Conservation (phyloP, 2,113 vertebrate species). For the Daphoenositta chrysoptera region DNA sequence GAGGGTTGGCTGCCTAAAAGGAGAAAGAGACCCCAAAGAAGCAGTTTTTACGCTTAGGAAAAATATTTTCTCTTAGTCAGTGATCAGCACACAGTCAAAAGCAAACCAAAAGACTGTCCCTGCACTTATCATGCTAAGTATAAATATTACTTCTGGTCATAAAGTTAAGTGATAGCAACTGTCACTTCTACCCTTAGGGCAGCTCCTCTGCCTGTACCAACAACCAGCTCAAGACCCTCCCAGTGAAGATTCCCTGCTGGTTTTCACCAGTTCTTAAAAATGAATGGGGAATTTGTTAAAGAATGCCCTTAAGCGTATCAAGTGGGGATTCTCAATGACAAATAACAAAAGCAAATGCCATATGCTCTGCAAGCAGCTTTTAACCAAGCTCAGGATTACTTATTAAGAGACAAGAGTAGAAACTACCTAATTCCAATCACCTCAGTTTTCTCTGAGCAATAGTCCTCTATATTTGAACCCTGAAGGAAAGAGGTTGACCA, state of each 20-base stretch:
- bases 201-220: neutral
- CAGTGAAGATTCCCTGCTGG: neutral
- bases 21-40: neutral
- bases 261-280: slow-evolving; percentile 19
- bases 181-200: neutral
- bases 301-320: slow-evolving; percentile 2
- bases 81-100: neutral
- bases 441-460: neutral
- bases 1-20: neutral
- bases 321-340: slow-evolving; percentile 36
- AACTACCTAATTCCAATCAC: neutral
- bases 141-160: neutral
- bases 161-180: neutral
- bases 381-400: neutral
- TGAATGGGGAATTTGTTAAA: slow-evolving; percentile 12
- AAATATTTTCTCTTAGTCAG: neutral
- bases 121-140: neutral
- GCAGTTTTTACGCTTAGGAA: neutral
- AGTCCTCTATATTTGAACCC: neutral
- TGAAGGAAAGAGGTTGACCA: neutral
- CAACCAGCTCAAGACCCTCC: neutral
- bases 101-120: neutral
- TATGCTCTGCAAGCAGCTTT: neutral
- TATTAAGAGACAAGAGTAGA: neutral
- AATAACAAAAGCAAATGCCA: slow-evolving; percentile 37